Conservation (phyloP, 2,797 vertebrate genomes). For the Acanthiza pusilla region DNA sequence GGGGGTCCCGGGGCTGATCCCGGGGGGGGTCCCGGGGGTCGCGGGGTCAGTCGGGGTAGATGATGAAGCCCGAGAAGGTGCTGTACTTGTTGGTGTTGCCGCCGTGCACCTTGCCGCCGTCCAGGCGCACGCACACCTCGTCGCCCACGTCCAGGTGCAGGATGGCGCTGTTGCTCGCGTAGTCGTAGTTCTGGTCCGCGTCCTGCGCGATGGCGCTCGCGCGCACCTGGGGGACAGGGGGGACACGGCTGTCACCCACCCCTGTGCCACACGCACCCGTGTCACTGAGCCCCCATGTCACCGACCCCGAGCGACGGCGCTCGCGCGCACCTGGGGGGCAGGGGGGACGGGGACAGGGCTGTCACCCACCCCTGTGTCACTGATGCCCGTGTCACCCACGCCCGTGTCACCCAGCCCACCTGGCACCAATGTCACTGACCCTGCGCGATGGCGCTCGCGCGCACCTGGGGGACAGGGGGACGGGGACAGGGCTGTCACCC, state of each 20-base stretch:
- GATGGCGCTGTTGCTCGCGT: constrained; percentile 96
- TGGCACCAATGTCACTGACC: too few relatives aligned
- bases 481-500: too few relatives aligned
- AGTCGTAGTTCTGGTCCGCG: constrained; percentile 97
- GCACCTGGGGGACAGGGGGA: too few relatives aligned
- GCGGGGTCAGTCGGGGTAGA: constrained; percentile 92
- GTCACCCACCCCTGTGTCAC: too few relatives aligned
- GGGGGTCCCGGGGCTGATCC: too few relatives aligned
- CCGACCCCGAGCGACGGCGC: too few relatives aligned
- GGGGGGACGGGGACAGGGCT: too few relatives aligned
- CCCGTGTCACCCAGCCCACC: background rate
- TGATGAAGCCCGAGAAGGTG: constrained; percentile 97
- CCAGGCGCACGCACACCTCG: constrained; percentile 94
- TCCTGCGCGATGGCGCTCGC: constrained; percentile 97
- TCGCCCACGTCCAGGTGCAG: constrained; percentile 95
- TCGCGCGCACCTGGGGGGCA: too few relatives aligned
- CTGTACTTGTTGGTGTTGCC: constrained; percentile 98
- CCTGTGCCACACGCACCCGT: too few relatives aligned
- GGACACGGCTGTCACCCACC: too few relatives aligned
- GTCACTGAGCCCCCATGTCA: background rate
- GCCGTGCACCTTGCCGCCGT: constrained; percentile 68
- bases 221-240: constrained; percentile 73
- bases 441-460: too few relatives aligned
- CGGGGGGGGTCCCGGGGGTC: too few relatives aligned
- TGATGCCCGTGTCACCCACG: background rate